phyloP scores from a whole-genome alignment of 2,888 invertebrate species.

The Saturnia japonica region DNA sequence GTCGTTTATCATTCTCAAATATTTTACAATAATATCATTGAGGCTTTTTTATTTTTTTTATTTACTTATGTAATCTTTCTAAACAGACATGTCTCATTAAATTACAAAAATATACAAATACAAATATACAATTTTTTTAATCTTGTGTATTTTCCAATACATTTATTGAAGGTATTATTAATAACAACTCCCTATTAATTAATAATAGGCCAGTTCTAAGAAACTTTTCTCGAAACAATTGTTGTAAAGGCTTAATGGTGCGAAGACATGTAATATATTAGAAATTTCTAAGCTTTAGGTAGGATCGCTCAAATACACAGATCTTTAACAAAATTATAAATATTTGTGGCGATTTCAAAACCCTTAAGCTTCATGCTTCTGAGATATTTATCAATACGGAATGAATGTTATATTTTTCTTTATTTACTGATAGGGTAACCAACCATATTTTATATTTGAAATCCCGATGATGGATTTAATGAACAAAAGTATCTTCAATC shows the following conservation, averaged over 20 bases:
- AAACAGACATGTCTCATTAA: background rate
- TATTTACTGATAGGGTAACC: background rate
- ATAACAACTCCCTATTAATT: too few relatives aligned
- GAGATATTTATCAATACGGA: background rate
- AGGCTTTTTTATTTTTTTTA: conserved; percentile 1
- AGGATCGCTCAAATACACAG: background rate
- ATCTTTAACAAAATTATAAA: background rate
- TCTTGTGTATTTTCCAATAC: background rate
- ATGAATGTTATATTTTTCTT: too few relatives aligned
- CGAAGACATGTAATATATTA: background rate
- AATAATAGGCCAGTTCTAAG: too few relatives aligned
- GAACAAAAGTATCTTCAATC: too few relatives aligned
- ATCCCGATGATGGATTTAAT: too few relatives aligned
- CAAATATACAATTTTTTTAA: background rate
- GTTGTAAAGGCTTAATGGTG: background rate
- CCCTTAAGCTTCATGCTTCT: background rate
- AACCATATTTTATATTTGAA: too few relatives aligned
- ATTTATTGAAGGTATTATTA: background rate
- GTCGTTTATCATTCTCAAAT: background rate
- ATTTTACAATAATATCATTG: background rate
- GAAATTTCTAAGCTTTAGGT: background rate
- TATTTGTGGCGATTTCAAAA: background rate
- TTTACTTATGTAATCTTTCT: background rate
- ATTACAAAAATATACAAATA: background rate
- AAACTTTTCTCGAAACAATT: background rate